Evolutionary conservation across 2,797 vertebrate species (phyloP).

Genomic region (Tamandua tetradactyla): DNA sequence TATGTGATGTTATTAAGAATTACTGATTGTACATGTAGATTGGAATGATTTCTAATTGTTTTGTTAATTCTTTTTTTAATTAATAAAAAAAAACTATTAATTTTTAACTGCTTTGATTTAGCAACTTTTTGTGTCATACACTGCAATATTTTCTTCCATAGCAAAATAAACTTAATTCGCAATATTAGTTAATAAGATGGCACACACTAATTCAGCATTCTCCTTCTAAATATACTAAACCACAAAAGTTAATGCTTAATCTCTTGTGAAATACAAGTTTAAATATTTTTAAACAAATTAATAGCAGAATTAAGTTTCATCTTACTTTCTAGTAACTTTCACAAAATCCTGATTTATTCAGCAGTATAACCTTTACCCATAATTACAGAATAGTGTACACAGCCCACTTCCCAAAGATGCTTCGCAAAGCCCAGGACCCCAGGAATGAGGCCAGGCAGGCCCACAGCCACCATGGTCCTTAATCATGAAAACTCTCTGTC

Average conservation of each 20-base stretch:
- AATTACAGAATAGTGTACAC: background rate
- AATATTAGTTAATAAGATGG: background rate
- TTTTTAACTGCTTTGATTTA: constrained; percentile 23
- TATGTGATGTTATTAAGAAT: too few species aligned
- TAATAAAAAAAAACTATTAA: too few species aligned
- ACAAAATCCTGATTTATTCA: background rate
- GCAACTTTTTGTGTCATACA: background rate
- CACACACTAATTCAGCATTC: background rate
- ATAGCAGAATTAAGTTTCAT: background rate
- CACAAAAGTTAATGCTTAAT: constrained; percentile 9
- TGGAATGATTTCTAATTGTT: too few species aligned
- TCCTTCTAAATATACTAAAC: constrained; percentile 52
- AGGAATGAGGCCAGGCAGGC: background rate
- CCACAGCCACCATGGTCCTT: background rate
- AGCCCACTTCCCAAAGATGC: constrained; percentile 11
- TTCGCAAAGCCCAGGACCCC: background rate
- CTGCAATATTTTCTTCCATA: background rate
- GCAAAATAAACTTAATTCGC: constrained; percentile 17
- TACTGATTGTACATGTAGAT: too few species aligned
- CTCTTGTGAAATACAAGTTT: constrained; percentile 10
- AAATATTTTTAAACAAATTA: constrained; percentile 30
- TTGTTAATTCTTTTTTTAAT: too few species aligned
- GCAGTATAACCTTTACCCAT: background rate
- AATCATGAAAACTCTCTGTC: background rate
- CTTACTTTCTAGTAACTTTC: background rate